Percentiles rank a stretch among this genome's conserved stretches.
These are phyloP conservation scores for Leucoraja ocellata DNA, from an alignment of 2,797 vertebrate genomes.

Conservation along the genomic window DNA sequence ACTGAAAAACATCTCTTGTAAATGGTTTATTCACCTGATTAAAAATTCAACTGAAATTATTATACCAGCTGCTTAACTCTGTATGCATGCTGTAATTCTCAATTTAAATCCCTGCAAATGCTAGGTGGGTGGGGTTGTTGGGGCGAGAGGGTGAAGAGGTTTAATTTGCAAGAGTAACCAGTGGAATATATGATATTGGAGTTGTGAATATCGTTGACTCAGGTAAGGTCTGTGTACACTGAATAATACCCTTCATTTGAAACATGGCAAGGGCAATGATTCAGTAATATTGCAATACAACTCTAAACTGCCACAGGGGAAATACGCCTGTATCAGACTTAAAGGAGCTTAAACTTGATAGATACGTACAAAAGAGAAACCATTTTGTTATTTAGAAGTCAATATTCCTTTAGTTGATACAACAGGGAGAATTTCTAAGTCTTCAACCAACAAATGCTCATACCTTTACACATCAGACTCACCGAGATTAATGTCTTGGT, in stretches of 20 bases:
- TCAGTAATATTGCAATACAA: conserved; percentile 40
- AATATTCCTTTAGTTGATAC: conserved; percentile 17
- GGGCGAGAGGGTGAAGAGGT: conserved; percentile 54
- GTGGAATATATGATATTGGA: conserved; percentile 53
- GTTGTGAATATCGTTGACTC: conserved; percentile 55
- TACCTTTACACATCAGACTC: not conserved
- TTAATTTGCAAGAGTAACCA: conserved; percentile 70
- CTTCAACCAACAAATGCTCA: conserved; percentile 20
- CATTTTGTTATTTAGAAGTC: conserved; percentile 33
- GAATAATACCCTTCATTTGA: conserved; percentile 55
- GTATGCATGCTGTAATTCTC: conserved; percentile 78
- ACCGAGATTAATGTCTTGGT: conserved; percentile 23
- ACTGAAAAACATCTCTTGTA: conserved; percentile 62
- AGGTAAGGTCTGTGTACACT: conserved; percentile 53
- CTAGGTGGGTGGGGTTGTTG: conserved; percentile 44
- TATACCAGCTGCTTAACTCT: conserved; percentile 79
- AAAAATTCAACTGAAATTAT: conserved; percentile 83
- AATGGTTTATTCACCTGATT: conserved; percentile 86
- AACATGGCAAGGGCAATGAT: conserved; percentile 41
- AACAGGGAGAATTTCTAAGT: not conserved
- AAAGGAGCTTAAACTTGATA: conserved; percentile 37
- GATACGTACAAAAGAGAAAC: conserved; percentile 33
- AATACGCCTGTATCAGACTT: conserved; percentile 32
- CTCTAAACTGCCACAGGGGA: conserved; percentile 36
- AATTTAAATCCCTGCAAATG: conserved; percentile 81